These are phyloP conservation scores for Lasioglossum pauxillum DNA, from an alignment of 2,888 invertebrate species.

Conservation along the genomic window DNA sequence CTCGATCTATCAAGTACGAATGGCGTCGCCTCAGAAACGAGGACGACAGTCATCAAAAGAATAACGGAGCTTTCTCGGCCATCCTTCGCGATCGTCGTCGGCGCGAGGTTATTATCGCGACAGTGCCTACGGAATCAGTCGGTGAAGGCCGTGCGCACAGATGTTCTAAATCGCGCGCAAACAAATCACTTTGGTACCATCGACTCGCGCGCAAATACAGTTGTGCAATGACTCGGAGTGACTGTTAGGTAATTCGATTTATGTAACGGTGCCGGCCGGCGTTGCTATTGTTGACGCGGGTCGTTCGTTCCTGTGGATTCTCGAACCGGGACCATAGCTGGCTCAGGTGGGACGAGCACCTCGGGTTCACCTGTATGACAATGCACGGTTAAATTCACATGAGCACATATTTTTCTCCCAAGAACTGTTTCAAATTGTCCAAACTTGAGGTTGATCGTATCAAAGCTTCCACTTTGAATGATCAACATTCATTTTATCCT, in stretches of 20 bases:
- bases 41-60: neutral
- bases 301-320: constrained; percentile 30
- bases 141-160: constrained; percentile 69
- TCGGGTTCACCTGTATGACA: neutral
- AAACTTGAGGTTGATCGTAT: too few species aligned
- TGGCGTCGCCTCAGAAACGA: neutral
- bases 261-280: constrained; percentile 65
- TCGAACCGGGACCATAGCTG: neutral
- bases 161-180: constrained; percentile 74
- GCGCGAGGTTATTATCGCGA: constrained; percentile 56
- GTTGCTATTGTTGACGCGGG: constrained; percentile 63
- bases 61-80: constrained; percentile 38
- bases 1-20: neutral
- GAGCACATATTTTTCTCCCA: too few species aligned
- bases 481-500: too few species aligned
- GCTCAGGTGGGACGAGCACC: neutral
- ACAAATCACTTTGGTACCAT: constrained; percentile 74
- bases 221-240: constrained; percentile 66
- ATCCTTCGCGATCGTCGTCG: constrained; percentile 42
- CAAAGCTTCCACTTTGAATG: too few species aligned
- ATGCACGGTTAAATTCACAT: neutral
- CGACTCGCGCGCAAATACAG: constrained; percentile 70
- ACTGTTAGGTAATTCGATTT: constrained; percentile 68
- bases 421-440: too few species aligned
- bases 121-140: constrained; percentile 53